These are phyloP conservation scores for Odontamblyopus lacepedii DNA, from an alignment of 2,797 vertebrate genomes.

Conservation along the genomic window DNA sequence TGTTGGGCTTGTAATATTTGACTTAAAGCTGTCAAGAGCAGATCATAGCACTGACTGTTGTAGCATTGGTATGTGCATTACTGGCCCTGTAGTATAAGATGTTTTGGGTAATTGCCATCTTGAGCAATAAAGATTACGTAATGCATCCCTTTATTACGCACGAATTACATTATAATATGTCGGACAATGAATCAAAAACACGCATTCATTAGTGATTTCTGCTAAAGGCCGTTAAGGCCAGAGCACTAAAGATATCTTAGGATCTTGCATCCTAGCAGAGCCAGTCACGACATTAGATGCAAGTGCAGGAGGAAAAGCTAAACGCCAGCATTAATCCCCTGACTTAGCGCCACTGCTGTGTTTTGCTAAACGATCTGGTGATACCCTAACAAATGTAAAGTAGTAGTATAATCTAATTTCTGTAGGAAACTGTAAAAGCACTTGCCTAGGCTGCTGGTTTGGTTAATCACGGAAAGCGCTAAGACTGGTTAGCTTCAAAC, in stretches of 20 bases:
- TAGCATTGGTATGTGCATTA: not conserved
- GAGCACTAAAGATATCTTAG: slow-evolving; percentile 20
- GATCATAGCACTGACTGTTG: not conserved
- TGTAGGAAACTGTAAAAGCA: not conserved
- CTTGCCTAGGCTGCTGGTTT: slow-evolving; percentile 38
- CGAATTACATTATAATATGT: not conserved
- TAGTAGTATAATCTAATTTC: not conserved
- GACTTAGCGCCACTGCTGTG: not conserved
- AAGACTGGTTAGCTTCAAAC: slow-evolving; percentile 49
- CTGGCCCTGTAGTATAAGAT: not conserved
- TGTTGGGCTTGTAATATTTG: not conserved
- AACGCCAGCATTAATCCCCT: slow-evolving; percentile 14
- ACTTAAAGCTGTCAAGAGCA: not conserved
- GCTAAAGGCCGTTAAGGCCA: slow-evolving; percentile 49
- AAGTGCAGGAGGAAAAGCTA: slow-evolving; percentile 35
- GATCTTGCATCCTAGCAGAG: slow-evolving; percentile 45
- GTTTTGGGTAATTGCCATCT: slow-evolving; percentile 2
- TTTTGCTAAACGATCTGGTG: not conserved
- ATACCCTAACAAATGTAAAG: not conserved
- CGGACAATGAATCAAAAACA: not conserved
- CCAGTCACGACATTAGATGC: slow-evolving; percentile 65
- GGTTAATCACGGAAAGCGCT: slow-evolving; percentile 45
- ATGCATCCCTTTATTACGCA: not conserved
- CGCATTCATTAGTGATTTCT: not conserved
- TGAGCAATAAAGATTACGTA: slow-evolving; percentile 12